These are phyloP conservation scores for Triplophysa siluroides DNA, from an alignment of 2,113 vertebrate genomes.

Conservation along the genomic window DNA sequence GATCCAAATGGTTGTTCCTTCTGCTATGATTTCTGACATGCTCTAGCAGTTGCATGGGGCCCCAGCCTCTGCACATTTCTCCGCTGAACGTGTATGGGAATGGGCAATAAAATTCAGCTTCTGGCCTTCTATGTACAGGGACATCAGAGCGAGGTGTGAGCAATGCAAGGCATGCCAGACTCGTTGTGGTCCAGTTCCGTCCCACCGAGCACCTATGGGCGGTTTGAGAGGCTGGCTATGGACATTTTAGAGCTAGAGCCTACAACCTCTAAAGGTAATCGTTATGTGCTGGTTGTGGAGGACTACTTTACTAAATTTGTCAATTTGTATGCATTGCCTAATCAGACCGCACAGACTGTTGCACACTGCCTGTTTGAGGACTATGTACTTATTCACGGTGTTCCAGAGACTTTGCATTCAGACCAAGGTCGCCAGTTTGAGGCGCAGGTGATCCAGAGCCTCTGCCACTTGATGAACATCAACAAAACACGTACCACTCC, in stretches of 20 bases:
- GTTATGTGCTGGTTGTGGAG: no score
- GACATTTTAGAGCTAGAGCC: no score
- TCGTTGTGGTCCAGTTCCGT: neutral
- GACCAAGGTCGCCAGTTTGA: conserved; percentile 30
- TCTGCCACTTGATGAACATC: conserved; percentile 24
- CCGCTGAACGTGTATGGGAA: conserved; percentile 20
- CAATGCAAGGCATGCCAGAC: conserved; percentile 30
- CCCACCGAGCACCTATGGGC: conserved; percentile 7
- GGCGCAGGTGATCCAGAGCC: conserved; percentile 22
- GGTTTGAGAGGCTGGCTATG: neutral
- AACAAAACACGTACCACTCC: conserved; percentile 39
- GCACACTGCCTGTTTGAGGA: conserved; percentile 40
- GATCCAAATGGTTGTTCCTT: conserved; percentile 11
- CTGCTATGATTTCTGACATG: conserved; percentile 16
- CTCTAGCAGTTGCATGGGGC: conserved; percentile 22
- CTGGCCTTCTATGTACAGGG: conserved; percentile 29
- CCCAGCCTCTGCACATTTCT: conserved; percentile 35
- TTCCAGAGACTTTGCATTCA: conserved; percentile 22
- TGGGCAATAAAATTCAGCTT: conserved; percentile 14
- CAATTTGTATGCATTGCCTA: conserved; percentile 34
- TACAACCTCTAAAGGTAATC: no score
- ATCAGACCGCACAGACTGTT: conserved; percentile 31
- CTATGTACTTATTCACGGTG: conserved; percentile 25
- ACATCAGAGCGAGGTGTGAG: conserved; percentile 40
- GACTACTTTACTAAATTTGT: no score